Percentiles rank a stretch among this genome's conserved stretches.
Conservation (phyloP, 2,888 invertebrate genomes). For the Ennomos erosarius region DNA sequence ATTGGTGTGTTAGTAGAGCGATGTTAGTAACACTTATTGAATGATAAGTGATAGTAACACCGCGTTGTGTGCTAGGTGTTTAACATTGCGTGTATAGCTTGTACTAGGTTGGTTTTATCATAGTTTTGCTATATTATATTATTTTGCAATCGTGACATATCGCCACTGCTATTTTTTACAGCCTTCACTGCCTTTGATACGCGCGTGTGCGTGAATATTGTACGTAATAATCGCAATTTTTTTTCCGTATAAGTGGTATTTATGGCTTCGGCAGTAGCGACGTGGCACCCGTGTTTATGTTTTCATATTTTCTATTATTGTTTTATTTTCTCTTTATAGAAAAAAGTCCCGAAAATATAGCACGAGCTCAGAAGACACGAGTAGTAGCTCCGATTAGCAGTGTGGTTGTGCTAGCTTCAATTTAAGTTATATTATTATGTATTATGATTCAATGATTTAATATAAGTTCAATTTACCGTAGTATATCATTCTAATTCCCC, state of each 20-base stretch:
- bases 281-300: slow-evolving; percentile 47
- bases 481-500: slow-evolving; percentile 22
- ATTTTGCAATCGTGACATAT: slow-evolving; percentile 56
- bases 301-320: slow-evolving; percentile 58
- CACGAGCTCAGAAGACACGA: slow-evolving; percentile 79
- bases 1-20: slow-evolving; percentile 18
- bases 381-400: slow-evolving; percentile 78
- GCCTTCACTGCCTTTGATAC: not conserved
- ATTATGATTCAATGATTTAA: slow-evolving; percentile 31
- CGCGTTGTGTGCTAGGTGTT: slow-evolving; percentile 53
- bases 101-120: slow-evolving; percentile 48
- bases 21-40: slow-evolving; percentile 16
- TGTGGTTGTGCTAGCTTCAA: slow-evolving; percentile 60
- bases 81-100: slow-evolving; percentile 72
- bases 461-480: slow-evolving; percentile 26
- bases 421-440: slow-evolving; percentile 35
- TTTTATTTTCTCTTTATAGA: slow-evolving; percentile 81
- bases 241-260: no score
- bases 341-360: slow-evolving; percentile 80
- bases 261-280: slow-evolving; percentile 34
- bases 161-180: slow-evolving; percentile 32
- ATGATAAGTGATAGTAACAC: slow-evolving; percentile 38
- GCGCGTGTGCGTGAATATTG: no score
- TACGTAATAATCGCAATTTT: not conserved
- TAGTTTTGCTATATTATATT: slow-evolving; percentile 53